Conservation (phyloP, 2,888 invertebrate species). For the Noctua janthe region DNA sequence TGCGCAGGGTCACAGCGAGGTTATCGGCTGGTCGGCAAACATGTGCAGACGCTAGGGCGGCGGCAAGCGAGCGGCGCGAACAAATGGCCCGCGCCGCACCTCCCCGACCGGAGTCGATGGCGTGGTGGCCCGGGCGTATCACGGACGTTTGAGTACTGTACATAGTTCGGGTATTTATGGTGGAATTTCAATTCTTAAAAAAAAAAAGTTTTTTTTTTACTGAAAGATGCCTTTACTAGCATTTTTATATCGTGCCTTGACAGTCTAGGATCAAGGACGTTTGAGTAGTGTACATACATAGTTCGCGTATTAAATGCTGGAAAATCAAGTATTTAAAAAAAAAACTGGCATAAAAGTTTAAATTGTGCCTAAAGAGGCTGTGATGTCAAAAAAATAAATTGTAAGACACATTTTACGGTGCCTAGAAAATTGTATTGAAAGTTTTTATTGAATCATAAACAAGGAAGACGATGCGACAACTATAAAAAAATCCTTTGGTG, state of each 20-base stretch:
- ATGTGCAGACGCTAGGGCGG: slow-evolving; percentile 66
- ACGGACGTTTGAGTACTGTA: slow-evolving; percentile 35
- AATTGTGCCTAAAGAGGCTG: no score
- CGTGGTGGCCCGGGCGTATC: slow-evolving; percentile 42
- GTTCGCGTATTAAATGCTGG: background rate
- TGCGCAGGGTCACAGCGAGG: slow-evolving; percentile 57
- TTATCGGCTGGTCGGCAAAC: slow-evolving; percentile 64
- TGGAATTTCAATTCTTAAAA: background rate
- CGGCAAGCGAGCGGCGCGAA: slow-evolving; percentile 40
- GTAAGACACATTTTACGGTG: background rate
- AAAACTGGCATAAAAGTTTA: no score
- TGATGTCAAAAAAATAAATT: background rate
- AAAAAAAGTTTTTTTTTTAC: background rate
- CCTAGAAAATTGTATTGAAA: slow-evolving; percentile 9
- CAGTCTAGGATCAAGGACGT: background rate
- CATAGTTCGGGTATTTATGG: slow-evolving; percentile 22
- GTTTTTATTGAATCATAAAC: slow-evolving; percentile 36
- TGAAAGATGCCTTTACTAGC: background rate
- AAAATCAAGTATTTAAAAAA: background rate
- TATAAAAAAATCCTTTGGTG: slow-evolving; percentile 32
- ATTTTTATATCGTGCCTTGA: background rate
- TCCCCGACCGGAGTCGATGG: slow-evolving; percentile 6
- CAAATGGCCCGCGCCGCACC: slow-evolving; percentile 57
- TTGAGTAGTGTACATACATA: background rate
- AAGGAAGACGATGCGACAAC: background rate